Conservation (phyloP, 2,888 invertebrate species). For the Orchesella flavescens region DNA sequence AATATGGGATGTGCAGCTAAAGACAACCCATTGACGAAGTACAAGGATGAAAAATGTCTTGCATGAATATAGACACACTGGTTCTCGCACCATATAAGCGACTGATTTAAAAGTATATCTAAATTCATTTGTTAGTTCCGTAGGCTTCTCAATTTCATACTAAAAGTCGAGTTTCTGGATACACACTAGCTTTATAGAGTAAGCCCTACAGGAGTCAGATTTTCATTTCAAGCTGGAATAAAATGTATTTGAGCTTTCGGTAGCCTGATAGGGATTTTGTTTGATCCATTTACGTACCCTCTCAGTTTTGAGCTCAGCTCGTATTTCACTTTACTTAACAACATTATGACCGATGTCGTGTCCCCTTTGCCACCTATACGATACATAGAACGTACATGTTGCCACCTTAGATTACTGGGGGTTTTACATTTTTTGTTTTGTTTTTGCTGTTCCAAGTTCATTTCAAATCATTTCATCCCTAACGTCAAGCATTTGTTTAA, state of each 20-base stretch:
- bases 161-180: not conserved
- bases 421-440: not conserved
- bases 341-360: constrained; percentile 27
- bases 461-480: constrained; percentile 13
- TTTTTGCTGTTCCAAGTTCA: constrained; percentile 24
- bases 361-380: not conserved
- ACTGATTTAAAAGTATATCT: no score
- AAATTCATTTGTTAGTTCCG: no score
- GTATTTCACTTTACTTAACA: constrained; percentile 54
- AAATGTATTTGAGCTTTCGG: constrained; percentile 14
- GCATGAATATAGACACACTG: no score
- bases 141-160: not conserved
- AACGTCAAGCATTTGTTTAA: constrained; percentile 8
- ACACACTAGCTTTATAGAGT: not conserved
- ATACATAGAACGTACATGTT: constrained; percentile 35
- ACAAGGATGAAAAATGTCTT: no score
- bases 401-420: constrained; percentile 48
- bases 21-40: no score
- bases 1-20: no score
- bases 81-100: no score
- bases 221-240: constrained; percentile 12
- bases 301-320: constrained; percentile 27
- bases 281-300: constrained; percentile 55
- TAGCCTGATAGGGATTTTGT: constrained; percentile 52
- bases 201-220: constrained; percentile 10